Base-by-base conservation (phyloP, 2,888 invertebrate genomes). In the Ceramica pisi region DNA sequence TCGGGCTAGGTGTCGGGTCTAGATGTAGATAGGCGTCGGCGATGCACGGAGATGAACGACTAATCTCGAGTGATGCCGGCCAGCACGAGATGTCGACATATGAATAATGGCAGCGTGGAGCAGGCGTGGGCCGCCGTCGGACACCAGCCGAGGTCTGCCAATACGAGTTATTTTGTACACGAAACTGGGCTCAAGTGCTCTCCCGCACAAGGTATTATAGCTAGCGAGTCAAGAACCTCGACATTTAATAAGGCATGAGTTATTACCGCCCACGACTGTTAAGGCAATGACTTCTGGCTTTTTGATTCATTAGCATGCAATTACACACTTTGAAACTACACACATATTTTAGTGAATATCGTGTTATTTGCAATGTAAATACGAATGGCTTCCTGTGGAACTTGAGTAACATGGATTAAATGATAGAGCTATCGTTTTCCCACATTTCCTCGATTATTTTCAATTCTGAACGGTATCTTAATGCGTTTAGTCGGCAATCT, bases 201-300 rank as follows among this genome's bases (percentile, higher is more conserved):
- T 77, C 81, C 67, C 80, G 79, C 75, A 72, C 87, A 87, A 85
- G 82, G 83, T 82, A 83, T 84, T 85, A 86, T 85, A 87, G 79
- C 86, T 79, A 86, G 76, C 83, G 87, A 92, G 93, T 94, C 92
- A 92, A 94, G 92, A 92, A 94, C 93, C 93, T 93, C 93, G 91
- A 88, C 90, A 91, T 93, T 94, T 92, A 94, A 94, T 94, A 93
- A 94, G 90, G 90, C 90, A 90, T 93, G 92, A 94, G 92, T 93
- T 94, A 93, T 91, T 92, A 91, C 92, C 92, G 92, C 94, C 93
- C 91, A 93, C 93, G 88, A 87, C 84, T 86, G 82, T 85, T 89
- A 86, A 93, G 92, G 89, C 93, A 92, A 92, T 92, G 93, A 92
- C 93, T 94, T 89, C 90, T 92, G 90, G 85, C 89, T 91, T 90